Conservation (phyloP, 2,797 vertebrate genomes). For the Anas georgica region DNA sequence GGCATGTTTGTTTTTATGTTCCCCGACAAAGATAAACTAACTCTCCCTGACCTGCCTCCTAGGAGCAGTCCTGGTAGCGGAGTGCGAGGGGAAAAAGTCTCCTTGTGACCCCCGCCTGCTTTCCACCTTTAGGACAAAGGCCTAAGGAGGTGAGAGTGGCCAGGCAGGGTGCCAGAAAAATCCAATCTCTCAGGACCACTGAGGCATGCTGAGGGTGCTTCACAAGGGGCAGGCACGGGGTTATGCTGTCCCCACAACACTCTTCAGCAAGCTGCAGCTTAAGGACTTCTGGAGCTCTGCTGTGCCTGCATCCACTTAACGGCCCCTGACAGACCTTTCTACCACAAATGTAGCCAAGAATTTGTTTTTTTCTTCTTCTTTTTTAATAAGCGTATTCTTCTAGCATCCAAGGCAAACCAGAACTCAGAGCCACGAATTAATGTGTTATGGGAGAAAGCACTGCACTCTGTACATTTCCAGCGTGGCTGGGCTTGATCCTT, state of each 20-base stretch:
- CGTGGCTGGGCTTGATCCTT: not conserved
- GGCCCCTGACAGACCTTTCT: not conserved
- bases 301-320: not conserved
- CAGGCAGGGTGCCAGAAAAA: not conserved
- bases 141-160: not conserved
- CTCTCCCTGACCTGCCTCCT: not conserved
- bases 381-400: not conserved
- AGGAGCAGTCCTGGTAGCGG: not conserved
- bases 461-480: not conserved
- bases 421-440: not conserved
- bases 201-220: not conserved
- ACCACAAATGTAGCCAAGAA: not conserved
- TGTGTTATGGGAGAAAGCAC: not conserved
- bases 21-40: not conserved
- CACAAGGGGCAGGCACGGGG: not conserved
- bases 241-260: not conserved
- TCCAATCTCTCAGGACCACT: not conserved
- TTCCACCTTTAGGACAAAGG: not conserved
- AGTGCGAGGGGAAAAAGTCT: not conserved
- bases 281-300: not conserved
- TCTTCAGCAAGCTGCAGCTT: not conserved
- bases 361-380: fast-evolving
- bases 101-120: not conserved
- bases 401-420: not conserved
- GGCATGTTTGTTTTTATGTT: not conserved